A percentile compares a stretch with the other conserved stretches of the same genome.
Conservation (phyloP, 1,140 invertebrate species). For the Aphelenchoides fujianensis region DNA sequence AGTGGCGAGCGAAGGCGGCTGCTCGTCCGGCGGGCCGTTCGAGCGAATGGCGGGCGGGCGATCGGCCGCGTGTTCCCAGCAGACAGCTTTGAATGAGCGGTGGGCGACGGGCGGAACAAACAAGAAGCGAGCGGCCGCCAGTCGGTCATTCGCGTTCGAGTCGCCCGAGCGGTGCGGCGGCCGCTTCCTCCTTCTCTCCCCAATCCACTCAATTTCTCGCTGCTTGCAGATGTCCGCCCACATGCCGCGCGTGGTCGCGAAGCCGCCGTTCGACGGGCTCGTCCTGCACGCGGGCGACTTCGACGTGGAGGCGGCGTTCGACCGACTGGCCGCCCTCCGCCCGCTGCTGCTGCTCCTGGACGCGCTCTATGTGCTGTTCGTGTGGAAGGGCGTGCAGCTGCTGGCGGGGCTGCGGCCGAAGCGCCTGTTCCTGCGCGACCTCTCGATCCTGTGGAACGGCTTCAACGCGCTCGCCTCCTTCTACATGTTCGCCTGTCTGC, state of each 20-base stretch:
- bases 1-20: too few species aligned
- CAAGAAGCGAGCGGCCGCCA: too few species aligned
- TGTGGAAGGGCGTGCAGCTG: background rate
- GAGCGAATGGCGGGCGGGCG: too few species aligned
- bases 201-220: too few species aligned
- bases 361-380: conserved; percentile 8
- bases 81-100: too few species aligned
- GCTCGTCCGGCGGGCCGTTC: too few species aligned
- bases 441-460: conserved; percentile 28
- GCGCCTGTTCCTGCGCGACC: background rate
- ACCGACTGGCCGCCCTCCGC: background rate
- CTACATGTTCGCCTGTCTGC: conserved; percentile 11
- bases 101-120: too few species aligned
- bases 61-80: too few species aligned
- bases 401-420: background rate
- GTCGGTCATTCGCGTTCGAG: too few species aligned
- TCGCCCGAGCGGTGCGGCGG: too few species aligned
- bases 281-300: background rate
- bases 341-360: background rate
- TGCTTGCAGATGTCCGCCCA: too few species aligned
- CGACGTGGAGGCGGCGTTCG: background rate
- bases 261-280: background rate
- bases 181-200: too few species aligned
- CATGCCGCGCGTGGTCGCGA: background rate
- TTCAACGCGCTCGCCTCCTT: conserved; percentile 23